A percentile compares a stretch with the other conserved stretches of the same genome.
Conservation (phyloP, 2,888 invertebrate species). For the Dioctria rufipes region DNA sequence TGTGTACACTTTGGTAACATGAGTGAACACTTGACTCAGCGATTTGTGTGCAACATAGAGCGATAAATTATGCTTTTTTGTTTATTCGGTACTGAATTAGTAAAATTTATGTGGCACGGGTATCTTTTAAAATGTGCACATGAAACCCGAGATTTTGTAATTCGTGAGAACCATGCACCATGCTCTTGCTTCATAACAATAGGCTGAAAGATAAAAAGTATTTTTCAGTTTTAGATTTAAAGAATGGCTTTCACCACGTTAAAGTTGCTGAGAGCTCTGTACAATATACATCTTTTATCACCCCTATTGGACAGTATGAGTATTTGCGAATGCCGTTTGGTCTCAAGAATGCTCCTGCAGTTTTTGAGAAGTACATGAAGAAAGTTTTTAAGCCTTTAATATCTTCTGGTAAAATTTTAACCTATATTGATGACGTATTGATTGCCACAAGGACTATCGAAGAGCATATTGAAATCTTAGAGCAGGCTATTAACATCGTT, state of each 20-base stretch:
- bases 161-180: too few species aligned
- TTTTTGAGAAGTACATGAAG: conserved; percentile 59
- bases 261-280: conserved; percentile 57
- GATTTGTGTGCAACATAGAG: too few species aligned
- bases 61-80: too few species aligned
- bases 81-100: too few species aligned
- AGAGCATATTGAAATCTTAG: conserved; percentile 55
- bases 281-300: conserved; percentile 60
- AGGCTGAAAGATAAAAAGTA: conserved; percentile 57
- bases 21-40: too few species aligned
- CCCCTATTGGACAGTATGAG: conserved; percentile 59
- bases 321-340: conserved; percentile 59
- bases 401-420: conserved; percentile 56
- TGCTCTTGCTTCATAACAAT: too few species aligned
- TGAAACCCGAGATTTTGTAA: too few species aligned
- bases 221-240: conserved; percentile 59
- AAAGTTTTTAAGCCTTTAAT: conserved; percentile 59
- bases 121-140: too few species aligned
- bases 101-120: too few species aligned
- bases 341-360: conserved; percentile 55
- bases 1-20: too few species aligned
- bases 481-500: conserved; percentile 48
- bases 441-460: conserved; percentile 54
- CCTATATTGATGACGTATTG: conserved; percentile 61
- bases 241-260: conserved; percentile 60